Evolutionary conservation across 1,140 invertebrate species (phyloP).

Genomic region (Coelopa frigida): DNA sequence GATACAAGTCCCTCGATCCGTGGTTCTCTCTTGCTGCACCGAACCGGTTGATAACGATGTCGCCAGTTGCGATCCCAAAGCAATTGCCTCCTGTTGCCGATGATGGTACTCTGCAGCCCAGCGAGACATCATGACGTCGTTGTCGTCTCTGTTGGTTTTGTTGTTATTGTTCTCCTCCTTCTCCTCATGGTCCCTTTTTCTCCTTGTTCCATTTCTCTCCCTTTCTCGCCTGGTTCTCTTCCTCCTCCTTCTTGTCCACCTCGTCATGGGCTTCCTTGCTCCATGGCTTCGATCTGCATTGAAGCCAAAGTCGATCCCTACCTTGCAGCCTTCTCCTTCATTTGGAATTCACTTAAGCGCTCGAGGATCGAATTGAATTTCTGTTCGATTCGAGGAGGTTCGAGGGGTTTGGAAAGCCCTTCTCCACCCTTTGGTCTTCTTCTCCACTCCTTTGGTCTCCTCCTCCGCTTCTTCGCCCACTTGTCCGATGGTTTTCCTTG

Average conservation of each 20-base stretch:
- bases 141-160: background rate
- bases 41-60: no score
- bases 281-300: constrained; percentile 1
- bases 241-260: background rate
- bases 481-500: background rate
- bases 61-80: background rate
- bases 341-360: no score
- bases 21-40: no score
- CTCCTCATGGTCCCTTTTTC: background rate
- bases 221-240: background rate
- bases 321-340: no score
- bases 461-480: background rate
- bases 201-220: background rate
- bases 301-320: background rate
- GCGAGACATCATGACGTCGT: constrained; percentile 43
- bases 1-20: background rate
- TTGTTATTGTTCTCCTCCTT: background rate
- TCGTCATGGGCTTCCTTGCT: background rate
- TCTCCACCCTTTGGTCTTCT: no score
- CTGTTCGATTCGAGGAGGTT: no score
- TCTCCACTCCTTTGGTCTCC: background rate
- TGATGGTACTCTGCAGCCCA: no score
- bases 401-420: no score
- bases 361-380: no score
- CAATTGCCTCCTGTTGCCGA: no score